Conservation (phyloP, 2,113 vertebrate genomes). For the Gnathonemus longibarbis region DNA sequence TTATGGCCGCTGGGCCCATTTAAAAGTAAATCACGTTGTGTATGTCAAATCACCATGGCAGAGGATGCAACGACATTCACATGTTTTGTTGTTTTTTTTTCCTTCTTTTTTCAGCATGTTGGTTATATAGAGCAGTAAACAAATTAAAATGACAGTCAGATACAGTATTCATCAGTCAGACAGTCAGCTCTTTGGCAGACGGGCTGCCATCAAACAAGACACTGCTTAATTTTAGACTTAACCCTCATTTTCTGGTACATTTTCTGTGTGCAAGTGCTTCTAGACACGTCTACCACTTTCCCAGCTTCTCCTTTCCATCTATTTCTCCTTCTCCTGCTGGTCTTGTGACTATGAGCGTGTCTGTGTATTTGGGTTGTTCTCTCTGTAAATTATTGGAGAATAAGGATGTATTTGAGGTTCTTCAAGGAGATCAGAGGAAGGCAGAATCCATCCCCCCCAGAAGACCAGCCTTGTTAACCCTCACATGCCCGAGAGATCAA, state of each 20-base stretch:
- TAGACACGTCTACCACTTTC: not conserved
- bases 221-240: constrained; percentile 7
- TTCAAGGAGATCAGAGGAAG: not conserved
- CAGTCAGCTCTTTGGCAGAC: not conserved
- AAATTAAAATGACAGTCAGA: constrained; percentile 4
- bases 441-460: not conserved
- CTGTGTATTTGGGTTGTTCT: not conserved
- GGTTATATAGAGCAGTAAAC: not conserved
- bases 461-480: too few relatives aligned
- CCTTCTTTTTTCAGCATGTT: not conserved
- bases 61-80: not conserved
- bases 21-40: not conserved
- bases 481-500: not conserved
- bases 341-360: not conserved
- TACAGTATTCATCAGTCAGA: not conserved
- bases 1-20: constrained; percentile 10
- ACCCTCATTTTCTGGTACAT: not conserved
- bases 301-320: not conserved
- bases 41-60: not conserved
- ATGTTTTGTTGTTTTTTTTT: not conserved
- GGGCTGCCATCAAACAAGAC: not conserved
- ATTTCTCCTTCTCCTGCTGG: not conserved
- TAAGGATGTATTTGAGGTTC: not conserved
- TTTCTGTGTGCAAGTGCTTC: not conserved
- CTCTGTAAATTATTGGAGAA: not conserved